Evolutionary conservation across 2,888 invertebrate genomes (phyloP).

Genomic region (Machimus rusticus): DNA sequence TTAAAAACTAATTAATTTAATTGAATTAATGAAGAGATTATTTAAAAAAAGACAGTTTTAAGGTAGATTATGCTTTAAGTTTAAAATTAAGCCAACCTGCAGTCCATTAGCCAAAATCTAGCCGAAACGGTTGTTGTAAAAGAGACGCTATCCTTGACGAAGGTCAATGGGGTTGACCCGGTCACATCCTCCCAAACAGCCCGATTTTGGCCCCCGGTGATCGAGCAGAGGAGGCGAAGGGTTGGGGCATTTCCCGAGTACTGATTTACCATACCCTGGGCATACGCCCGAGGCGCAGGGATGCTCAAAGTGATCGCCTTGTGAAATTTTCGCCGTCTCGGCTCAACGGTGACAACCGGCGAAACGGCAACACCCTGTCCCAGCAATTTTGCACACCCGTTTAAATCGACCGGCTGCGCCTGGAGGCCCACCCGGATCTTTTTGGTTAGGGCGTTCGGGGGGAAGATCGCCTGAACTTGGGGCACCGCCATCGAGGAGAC

Average conservation of each 20-base stretch:
- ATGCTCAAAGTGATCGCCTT: conserved; percentile 97
- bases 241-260: conserved; percentile 83
- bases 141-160: conserved; percentile 96
- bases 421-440: conserved; percentile 97
- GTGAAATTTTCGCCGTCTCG: conserved; percentile 96
- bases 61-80: too few species aligned
- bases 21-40: too few species aligned
- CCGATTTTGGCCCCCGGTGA: conserved; percentile 94
- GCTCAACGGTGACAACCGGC: conserved; percentile 98
- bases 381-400: conserved; percentile 82
- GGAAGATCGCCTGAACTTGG: conserved; percentile 85
- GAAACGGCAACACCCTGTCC: conserved; percentile 97
- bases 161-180: conserved; percentile 94
- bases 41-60: too few species aligned
- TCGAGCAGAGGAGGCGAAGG: conserved; percentile 90
- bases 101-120: conserved; percentile 98
- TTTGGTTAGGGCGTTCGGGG: conserved; percentile 96
- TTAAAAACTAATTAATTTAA: too few species aligned
- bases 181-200: conserved; percentile 99
- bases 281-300: conserved; percentile 77
- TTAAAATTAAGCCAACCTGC: conserved; percentile 64
- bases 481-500: conserved; percentile 94
- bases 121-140: conserved; percentile 99
- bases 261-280: conserved; percentile 81
- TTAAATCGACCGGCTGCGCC: conserved; percentile 93